Evolutionary conservation across 2,113 vertebrate species (phyloP).

Genomic region (Xenotilapia leptura): DNA sequence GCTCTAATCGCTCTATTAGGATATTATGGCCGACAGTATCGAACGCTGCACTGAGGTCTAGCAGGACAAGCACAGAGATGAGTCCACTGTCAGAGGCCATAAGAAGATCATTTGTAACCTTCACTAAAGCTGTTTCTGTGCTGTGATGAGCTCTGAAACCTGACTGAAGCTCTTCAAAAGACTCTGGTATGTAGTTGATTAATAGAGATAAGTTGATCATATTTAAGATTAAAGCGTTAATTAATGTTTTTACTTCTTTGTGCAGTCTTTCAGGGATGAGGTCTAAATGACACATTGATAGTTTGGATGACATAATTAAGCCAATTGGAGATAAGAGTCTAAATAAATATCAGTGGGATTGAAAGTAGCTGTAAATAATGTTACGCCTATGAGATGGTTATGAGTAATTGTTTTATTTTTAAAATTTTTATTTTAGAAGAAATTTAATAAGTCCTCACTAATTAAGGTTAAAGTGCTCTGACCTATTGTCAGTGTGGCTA

Average conservation of each 20-base stretch:
- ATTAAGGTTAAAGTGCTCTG: neutral
- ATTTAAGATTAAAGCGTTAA: neutral
- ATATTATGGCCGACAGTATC: rapidly evolving
- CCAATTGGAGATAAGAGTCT: neutral
- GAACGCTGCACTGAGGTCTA: rapidly evolving
- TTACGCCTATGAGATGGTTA: neutral
- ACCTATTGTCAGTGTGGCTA: neutral
- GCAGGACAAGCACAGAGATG: neutral
- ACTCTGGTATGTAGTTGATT: neutral
- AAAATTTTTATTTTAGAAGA: rapidly evolving
- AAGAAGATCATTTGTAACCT: neutral
- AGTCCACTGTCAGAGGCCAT: neutral
- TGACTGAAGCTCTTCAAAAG: neutral
- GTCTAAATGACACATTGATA: neutral
- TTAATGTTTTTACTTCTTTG: neutral
- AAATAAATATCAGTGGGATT: neutral
- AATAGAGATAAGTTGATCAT: neutral
- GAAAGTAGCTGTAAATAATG: neutral
- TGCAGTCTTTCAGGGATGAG: neutral
- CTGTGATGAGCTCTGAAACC: neutral
- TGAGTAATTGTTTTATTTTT: neutral
- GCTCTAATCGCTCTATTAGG: rapidly evolving
- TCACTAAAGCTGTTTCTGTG: neutral
- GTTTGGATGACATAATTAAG: rapidly evolving
- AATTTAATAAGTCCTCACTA: neutral